Percentiles rank a stretch among this genome's conserved stretches.
Conservation (phyloP, 2,888 invertebrate species). For the Ypsolopha scabrella region DNA sequence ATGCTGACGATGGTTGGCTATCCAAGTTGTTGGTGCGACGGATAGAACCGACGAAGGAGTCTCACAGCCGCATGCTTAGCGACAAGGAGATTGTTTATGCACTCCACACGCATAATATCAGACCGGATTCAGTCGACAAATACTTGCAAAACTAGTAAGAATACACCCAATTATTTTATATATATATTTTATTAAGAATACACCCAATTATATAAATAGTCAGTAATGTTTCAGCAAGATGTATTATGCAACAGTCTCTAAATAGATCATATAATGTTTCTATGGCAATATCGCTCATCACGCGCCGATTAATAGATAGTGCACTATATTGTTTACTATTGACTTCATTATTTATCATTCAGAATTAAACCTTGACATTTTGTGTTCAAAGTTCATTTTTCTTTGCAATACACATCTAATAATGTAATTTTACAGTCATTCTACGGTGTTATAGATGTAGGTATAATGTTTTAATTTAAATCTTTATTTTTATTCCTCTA, state of each 20-base stretch:
- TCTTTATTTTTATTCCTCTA: too few species aligned
- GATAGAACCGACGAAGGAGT: slow-evolving; percentile 94
- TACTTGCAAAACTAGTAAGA: slow-evolving; percentile 94
- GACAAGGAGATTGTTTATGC: slow-evolving; percentile 97
- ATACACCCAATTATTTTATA: slow-evolving; percentile 7
- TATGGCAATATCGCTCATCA: neutral
- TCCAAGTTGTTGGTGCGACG: slow-evolving; percentile 90
- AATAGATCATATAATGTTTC: slow-evolving; percentile 29
- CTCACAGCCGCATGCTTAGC: slow-evolving; percentile 96
- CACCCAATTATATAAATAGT: neutral
- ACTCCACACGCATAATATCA: slow-evolving; percentile 94
- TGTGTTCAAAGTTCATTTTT: neutral
- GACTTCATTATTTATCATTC: slow-evolving; percentile 13
- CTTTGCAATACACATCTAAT: too few species aligned
- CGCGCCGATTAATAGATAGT: slow-evolving; percentile 12
- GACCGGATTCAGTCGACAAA: slow-evolving; percentile 87
- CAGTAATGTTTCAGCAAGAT: neutral
- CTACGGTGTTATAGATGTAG: too few species aligned
- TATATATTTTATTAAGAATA: neutral
- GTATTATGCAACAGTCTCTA: slow-evolving; percentile 53
- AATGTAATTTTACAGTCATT: too few species aligned
- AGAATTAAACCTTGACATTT: slow-evolving; percentile 24
- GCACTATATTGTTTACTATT: slow-evolving; percentile 19
- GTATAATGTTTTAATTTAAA: too few species aligned
- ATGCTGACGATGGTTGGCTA: slow-evolving; percentile 83